Evolutionary conservation across 2,888 invertebrate genomes (phyloP).

Genomic region (Camptogramma bilineatum): DNA sequence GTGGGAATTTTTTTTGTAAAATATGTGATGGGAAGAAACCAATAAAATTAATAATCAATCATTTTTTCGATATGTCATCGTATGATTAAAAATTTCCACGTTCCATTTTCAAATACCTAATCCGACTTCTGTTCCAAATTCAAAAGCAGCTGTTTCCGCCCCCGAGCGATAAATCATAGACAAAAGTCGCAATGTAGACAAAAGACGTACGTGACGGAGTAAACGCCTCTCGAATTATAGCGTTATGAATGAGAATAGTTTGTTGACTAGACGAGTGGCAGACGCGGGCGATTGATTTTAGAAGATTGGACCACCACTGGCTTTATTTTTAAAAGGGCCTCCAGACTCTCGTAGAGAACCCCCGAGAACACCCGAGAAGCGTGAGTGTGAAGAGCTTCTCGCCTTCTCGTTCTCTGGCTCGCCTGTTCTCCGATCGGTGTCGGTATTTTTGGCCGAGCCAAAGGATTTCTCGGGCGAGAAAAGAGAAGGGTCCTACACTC

Average conservation of each 20-base stretch:
- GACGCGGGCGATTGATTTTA: slow-evolving; percentile 1
- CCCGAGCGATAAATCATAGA: slow-evolving; percentile 36
- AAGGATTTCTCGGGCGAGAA: too few relatives aligned
- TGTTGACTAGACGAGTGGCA: slow-evolving; percentile 28
- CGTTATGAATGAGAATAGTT: slow-evolving; percentile 11
- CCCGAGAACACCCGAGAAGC: too few relatives aligned
- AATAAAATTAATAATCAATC: too few relatives aligned
- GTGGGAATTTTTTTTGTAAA: too few relatives aligned
- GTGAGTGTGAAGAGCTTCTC: too few relatives aligned
- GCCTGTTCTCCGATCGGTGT: too few relatives aligned
- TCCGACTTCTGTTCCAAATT: slow-evolving; percentile 30
- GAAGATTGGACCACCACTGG: neutral
- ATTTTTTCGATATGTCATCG: too few relatives aligned
- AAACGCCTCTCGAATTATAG: slow-evolving; percentile 69
- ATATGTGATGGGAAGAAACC: too few relatives aligned
- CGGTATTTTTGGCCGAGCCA: too few relatives aligned
- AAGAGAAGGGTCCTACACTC: too few relatives aligned
- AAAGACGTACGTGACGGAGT: slow-evolving; percentile 65
- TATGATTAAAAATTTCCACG: neutral
- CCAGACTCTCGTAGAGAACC: too few relatives aligned
- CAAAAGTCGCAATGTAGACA: slow-evolving; percentile 39
- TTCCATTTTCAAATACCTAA: slow-evolving; percentile 26
- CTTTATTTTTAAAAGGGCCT: neutral
- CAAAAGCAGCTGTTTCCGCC: slow-evolving; percentile 40
- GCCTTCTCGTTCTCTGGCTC: too few relatives aligned